Conservation (phyloP, 2,113 vertebrate species). For the Pao palembangensis region DNA sequence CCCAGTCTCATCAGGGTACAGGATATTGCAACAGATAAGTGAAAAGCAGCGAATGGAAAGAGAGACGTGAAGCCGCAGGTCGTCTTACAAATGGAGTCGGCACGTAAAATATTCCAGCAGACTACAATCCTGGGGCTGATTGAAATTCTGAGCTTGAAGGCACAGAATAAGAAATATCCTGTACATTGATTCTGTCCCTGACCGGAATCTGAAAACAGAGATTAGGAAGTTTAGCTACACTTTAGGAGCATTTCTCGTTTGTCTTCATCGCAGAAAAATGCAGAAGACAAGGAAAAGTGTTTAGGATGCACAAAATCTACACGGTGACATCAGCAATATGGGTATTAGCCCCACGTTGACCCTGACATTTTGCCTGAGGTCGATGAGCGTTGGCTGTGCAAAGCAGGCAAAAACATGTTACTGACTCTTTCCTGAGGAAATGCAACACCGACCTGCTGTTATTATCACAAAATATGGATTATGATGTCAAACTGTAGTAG, state of each 20-base stretch:
- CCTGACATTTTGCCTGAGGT: too few relatives aligned
- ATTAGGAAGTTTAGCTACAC: slow-evolving; percentile 3
- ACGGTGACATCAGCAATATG: too few relatives aligned
- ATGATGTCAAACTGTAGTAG: slow-evolving; percentile 31
- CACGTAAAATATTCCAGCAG: slow-evolving; percentile 27
- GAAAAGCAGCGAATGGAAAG: slow-evolving; percentile 50
- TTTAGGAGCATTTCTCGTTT: not conserved
- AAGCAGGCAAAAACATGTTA: not conserved
- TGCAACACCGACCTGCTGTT: slow-evolving; percentile 19
- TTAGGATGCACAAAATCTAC: too few relatives aligned
- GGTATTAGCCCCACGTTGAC: too few relatives aligned
- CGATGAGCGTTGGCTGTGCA: too few relatives aligned
- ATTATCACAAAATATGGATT: slow-evolving; percentile 30
- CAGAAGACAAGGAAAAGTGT: too few relatives aligned
- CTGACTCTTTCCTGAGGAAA: not conserved
- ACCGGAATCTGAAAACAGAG: slow-evolving; percentile 12
- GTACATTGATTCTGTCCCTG: not conserved
- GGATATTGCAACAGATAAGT: slow-evolving; percentile 73
- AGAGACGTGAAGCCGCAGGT: slow-evolving; percentile 41
- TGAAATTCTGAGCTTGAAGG: slow-evolving; percentile 29
- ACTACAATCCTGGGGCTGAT: slow-evolving; percentile 48
- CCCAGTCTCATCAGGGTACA: slow-evolving; percentile 60
- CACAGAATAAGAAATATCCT: slow-evolving; percentile 8
- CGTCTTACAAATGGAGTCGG: slow-evolving; percentile 10
- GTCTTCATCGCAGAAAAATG: slow-evolving; percentile 6